Evolutionary conservation across 2,113 vertebrate species (phyloP), one percentile per base, ranked within the genome.

Genomic region (Rhinopomastus cyanomelas): DNA sequence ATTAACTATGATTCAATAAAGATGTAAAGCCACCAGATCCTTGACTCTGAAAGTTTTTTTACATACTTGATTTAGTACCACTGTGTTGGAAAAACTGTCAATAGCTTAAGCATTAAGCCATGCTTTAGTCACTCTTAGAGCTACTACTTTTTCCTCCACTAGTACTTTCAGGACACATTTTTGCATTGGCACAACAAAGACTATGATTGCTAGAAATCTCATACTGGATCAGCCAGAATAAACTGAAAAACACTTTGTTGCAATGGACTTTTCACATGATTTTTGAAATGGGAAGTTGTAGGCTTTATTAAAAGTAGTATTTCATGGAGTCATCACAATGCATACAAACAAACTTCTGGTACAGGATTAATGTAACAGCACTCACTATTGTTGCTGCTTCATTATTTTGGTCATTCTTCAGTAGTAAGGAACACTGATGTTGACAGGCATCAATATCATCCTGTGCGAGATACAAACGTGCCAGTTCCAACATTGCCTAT

Each of bases 401-500:
- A 26, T 99, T 99, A 88, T 98, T 98, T 87, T 98, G 98, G 91
- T 99, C 98, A 1, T 83, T 99, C 96, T 98, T 99, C 94, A 99
- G 97, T 30, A 99, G 97, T 23, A 98, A 34, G 8, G 97, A 93
- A 89, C 99, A 99, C 53, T 99, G 99, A 79, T 98, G 97, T 61
- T 98, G 98, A 95, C 98, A 99, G 8, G 98, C 97, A 23, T 99
- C 98, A 0, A 96, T 95, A 66, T 99, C 98, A 23, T 98, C 98
- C 37, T 98, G 98, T 10, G 98, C 98, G 23, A 99, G 98, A 92
- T 99, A 99, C 7, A 99, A 83, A 57, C 97, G 98, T 8, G 99
- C 98, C 94, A 99, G 96, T 91, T 99, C 99, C 97, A 99, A 71
- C 98, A 99, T 99, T 62, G 99, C 98, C 99, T 99, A 78, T 5